Evolutionary conservation across 2,113 vertebrate species (phyloP), one percentile per base, ranked within the genome.

Genomic region (Cephalopholis sonnerati): DNA sequence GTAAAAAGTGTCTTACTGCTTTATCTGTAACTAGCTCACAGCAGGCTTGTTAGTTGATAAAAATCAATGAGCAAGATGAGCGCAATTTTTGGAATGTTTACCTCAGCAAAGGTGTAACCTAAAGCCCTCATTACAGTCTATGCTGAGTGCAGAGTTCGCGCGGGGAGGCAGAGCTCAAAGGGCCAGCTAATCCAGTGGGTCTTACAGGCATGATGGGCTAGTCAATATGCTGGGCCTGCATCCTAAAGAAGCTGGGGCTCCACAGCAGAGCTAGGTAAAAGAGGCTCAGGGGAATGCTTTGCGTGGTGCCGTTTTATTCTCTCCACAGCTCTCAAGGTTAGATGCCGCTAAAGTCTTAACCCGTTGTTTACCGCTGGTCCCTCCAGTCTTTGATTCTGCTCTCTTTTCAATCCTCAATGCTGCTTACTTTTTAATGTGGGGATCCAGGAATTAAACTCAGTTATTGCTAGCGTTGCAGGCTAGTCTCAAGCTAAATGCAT

Each of bases 141-240:
- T 92, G 87, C 85, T 92, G 86, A 91, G 87, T 87, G 74, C 85
- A 86, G 82, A 76, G 87, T 90, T 91, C 83, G 41, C 48, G 27
- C 73, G 81, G 80, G 83, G 87, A 92, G 86, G 89, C 76, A 73
- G 77, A 91, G 90, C 88, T 90, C 85, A 91, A 89, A 91, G 84
- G 91, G 83, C 88, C 85, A 48, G 80, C 87, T 95, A 92, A 94
- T 93, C 93, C 91, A 93, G 78, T 87, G 89, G 92, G 91, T 94
- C 67, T 95, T 90, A 89, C 87, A 86, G 90, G 89, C 89, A 92
- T 92, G 91, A 93, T 94, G 93, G 88, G 85, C 88, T 77, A 65
- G 92, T 94, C 93, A 92, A 94, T 93, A 92, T 75, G 78, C 89
- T 74, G 76, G 83, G 79, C 86, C 89, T 87, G 89, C 91, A 91